Base-by-base conservation (phyloP, 2,888 invertebrate genomes). In the Ametastegia equiseti region DNA sequence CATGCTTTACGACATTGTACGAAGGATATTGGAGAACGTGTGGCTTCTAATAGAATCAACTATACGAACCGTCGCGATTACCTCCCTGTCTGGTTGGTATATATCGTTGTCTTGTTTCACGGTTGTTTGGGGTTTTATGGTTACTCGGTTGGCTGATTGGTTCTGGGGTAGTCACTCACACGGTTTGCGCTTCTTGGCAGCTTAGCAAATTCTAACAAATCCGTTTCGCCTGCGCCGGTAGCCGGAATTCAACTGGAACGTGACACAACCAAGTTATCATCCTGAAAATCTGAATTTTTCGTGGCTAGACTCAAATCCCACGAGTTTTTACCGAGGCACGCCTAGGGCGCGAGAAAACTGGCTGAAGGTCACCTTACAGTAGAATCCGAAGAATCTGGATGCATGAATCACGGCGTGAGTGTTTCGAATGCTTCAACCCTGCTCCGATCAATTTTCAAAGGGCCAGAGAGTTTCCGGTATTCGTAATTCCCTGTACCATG, bases 41-140 rank as follows among this genome's bases (percentile, higher is more conserved):
- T 65, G 47, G 60, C 63, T 71, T 71, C 60, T 71, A 71, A 80
- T 71, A 73, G 73, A 80, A 80, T 80, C 30, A 60, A 39, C 60
- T 39, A 63, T 30, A 57, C 57, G 60, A 60, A 63, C 75, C 50
- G 36, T 33, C 23, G 19, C 78, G 60, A 78, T 60, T 78, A 30
- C 54, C 50, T 54, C 19, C 75, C 36, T 19, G 75, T 39, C 23
- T 7, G 75, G 42, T 47, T 71, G 19, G 27, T 45, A 75, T 50
- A n/a, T n/a, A 33, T 60, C 60, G 39, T 30, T 45, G 78, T 33
- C 39, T 45, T 71, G 47, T 71, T 71, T 71, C 39, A 47, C 45
- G 23, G 71, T 71, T 71, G 27, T 27, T 71, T 36, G 75, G 75
- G 33, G 30, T 54, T 54, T 57, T 42, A 30, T 54, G 19, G 75